Base-by-base conservation (phyloP, 2,113 vertebrate genomes). In the Nematolebias whitei region DNA sequence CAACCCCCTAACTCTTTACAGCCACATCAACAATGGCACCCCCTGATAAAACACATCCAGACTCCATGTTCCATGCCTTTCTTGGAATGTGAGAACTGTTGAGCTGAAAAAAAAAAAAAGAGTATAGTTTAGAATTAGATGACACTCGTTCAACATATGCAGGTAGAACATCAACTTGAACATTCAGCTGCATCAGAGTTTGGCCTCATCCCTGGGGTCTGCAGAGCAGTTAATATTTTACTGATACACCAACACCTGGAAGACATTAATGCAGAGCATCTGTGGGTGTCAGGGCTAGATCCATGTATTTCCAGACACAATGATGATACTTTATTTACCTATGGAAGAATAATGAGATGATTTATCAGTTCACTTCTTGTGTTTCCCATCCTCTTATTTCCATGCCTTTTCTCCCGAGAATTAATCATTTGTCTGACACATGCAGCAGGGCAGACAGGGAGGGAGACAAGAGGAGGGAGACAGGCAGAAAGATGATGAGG, bases 401-500 rank as follows among this genome's bases (percentile, higher is more conserved):
- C 19, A 18, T 56, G n/a, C 52, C 47, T 57, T 52, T 68, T 60
- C 62, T 85, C 89, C 75, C 77, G 85, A 86, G 87, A 81, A 55
- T 93, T 90, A 92, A 91, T 95, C 93, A 94, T 93, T 91, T 89
- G 93, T 88, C 87, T 90, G 92, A 92, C 94, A 94, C 86, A 89
- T 91, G 89, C 90, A 74, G 78, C 72, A 47, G 53, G 79, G 76
- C 74, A 71, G 88, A 87, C 75, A 68, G 85, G 74, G 0, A 56
- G 85, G 82, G 71, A 75, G 87, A 85, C 0, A 53, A 45, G 0
- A 56, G 72, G 60, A 77, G 74, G 61, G 26, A 85, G 88, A 90
- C 86, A 69, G 63, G 47, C 47, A 56, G 84, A 80, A 84, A 74
- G 66, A 68, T 77, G 59, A 0, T 73, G 44, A 15, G 6, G 51